Percentiles rank a stretch among this genome's conserved stretches.
Conservation (phyloP, 2,888 invertebrate species). For the Andrena minutula region DNA sequence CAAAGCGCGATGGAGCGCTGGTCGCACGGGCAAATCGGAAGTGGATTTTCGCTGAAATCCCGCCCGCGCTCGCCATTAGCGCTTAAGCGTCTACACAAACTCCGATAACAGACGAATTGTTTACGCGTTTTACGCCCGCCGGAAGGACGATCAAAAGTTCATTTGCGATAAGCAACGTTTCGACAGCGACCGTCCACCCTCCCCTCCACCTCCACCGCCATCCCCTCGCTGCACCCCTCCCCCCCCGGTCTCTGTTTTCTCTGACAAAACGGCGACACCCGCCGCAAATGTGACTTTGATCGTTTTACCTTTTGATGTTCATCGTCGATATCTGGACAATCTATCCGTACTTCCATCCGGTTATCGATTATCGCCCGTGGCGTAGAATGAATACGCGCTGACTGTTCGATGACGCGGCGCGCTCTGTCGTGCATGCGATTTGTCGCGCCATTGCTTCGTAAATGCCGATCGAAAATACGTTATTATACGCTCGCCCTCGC, state of each 20-base stretch:
- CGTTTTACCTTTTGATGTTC: conserved; percentile 64
- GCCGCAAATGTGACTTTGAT: conserved; percentile 58
- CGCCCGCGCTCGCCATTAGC: conserved; percentile 33
- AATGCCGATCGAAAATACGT: conserved; percentile 57
- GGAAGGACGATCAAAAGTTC: conserved; percentile 54
- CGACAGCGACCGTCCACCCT: not conserved
- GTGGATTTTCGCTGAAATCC: conserved; percentile 35
- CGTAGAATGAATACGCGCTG: conserved; percentile 50
- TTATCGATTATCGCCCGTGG: conserved; percentile 61
- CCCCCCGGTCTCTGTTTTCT: not conserved
- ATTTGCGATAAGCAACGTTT: conserved; percentile 51
- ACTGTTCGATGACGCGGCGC: conserved; percentile 55
- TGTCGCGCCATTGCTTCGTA: conserved; percentile 60
- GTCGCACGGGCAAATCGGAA: not conserved
- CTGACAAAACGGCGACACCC: conserved; percentile 26
- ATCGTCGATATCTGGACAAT: conserved; percentile 62
- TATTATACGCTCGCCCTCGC: conserved; percentile 24
- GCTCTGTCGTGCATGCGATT: conserved; percentile 58
- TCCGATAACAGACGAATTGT: conserved; percentile 31
- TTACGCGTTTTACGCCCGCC: conserved; percentile 34
- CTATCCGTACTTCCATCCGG: conserved; percentile 60
- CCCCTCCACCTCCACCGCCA: not conserved
- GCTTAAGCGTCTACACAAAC: conserved; percentile 40
- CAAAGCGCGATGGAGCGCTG: not conserved
- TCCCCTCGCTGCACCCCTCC: not conserved